These are phyloP conservation scores for Lacanobia wlatinum DNA, from an alignment of 2,888 invertebrate species.

Conservation along the genomic window DNA sequence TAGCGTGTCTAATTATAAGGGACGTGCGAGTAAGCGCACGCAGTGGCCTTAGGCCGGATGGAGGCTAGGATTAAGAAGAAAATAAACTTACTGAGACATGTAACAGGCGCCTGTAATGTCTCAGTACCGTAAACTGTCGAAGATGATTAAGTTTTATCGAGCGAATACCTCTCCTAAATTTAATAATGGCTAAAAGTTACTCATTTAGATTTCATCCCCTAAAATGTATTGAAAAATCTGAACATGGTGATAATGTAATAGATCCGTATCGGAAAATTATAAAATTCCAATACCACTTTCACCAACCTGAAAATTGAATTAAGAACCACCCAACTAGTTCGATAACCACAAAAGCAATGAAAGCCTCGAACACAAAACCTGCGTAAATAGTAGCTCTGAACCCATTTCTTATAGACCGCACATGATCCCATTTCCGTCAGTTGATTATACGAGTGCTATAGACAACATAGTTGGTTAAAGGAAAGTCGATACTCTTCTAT, in stretches of 20 bases:
- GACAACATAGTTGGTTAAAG: constrained; percentile 49
- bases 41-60: constrained; percentile 23
- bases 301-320: constrained; percentile 34
- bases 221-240: neutral
- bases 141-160: neutral
- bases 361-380: constrained; percentile 35
- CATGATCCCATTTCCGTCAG: constrained; percentile 55
- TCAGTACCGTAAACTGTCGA: constrained; percentile 2
- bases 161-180: neutral
- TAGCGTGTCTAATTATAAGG: constrained; percentile 58
- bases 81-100: constrained; percentile 19
- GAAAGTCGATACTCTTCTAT: constrained; percentile 50
- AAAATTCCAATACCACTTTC: constrained; percentile 28
- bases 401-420: constrained; percentile 48
- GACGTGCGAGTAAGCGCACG: constrained; percentile 51
- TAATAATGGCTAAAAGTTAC: neutral
- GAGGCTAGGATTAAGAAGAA: constrained; percentile 19
- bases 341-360: constrained; percentile 45
- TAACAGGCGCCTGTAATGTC: neutral
- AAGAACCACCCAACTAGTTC: constrained; percentile 33
- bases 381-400: constrained; percentile 49
- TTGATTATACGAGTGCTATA: constrained; percentile 48
- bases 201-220: no score
- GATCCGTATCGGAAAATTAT: neutral
- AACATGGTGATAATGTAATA: neutral